Conservation (phyloP, 2,113 vertebrate species). For the Menura novaehollandiae region DNA sequence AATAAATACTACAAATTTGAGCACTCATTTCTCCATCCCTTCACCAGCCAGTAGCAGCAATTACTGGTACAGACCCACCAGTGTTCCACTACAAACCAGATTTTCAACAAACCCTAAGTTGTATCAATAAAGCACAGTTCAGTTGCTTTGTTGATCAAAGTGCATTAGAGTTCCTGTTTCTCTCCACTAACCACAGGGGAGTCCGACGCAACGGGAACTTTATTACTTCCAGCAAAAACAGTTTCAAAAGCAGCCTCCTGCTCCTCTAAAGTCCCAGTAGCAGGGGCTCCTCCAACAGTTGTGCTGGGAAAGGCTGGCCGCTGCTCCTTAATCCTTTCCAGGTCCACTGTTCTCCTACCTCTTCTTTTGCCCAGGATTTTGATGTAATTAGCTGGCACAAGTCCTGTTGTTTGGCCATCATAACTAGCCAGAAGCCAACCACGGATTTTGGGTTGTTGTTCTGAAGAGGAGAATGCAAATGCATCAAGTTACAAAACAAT, state of each 20-base stretch:
- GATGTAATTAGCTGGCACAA: conserved; percentile 93
- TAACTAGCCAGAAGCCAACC: conserved; percentile 94
- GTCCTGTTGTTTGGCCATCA: conserved; percentile 87
- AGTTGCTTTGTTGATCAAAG: conserved; percentile 15
- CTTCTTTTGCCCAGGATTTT: conserved; percentile 92
- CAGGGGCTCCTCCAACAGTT: conserved; percentile 30
- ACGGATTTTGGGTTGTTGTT: conserved; percentile 90
- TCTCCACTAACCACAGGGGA: conserved; percentile 65
- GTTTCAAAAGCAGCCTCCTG: conserved; percentile 86
- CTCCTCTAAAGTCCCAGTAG: conserved; percentile 58
- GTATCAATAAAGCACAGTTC: conserved; percentile 41
- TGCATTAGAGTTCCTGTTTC: conserved; percentile 80
- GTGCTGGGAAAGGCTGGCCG: conserved; percentile 46
- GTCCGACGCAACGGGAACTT: conserved; percentile 44
- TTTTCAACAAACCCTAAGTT: conserved; percentile 43
- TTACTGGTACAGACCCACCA: conserved; percentile 50
- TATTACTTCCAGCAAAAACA: conserved; percentile 77
- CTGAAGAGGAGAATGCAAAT: conserved; percentile 66
- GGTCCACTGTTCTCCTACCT: conserved; percentile 79
- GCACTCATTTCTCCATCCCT: background rate
- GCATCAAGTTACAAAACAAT: background rate
- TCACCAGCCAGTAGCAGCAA: conserved; percentile 56
- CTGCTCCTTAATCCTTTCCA: conserved; percentile 72
- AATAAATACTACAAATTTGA: conserved; percentile 11
- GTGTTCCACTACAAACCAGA: conserved; percentile 45